A percentile compares a stretch with the other conserved stretches of the same genome.
These are phyloP conservation scores for Actenoides hombroni DNA, from an alignment of 2,113 vertebrate species.

Conservation along the genomic window DNA sequence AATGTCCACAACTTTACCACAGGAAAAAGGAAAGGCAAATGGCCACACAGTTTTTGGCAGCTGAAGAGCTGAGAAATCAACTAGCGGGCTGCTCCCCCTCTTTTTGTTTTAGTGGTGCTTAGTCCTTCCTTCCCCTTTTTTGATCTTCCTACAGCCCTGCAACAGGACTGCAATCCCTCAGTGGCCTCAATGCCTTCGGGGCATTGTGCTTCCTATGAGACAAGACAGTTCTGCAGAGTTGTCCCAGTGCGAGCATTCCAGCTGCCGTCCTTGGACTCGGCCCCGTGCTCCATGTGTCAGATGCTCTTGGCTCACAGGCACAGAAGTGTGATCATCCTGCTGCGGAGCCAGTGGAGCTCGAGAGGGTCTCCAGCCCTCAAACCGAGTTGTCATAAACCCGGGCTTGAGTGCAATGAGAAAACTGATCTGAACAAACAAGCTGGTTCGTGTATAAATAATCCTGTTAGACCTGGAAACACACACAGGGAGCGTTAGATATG, in stretches of 20 bases:
- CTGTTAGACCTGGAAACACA: background rate
- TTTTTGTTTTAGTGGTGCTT: background rate
- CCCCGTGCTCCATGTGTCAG: background rate
- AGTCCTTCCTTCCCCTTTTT: background rate
- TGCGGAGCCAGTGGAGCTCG: rapidly evolving
- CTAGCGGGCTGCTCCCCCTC: background rate
- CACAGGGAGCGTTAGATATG: background rate
- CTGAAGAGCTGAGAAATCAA: background rate
- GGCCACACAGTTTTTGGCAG: background rate
- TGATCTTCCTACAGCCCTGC: background rate
- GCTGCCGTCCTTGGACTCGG: background rate
- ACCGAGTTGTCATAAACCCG: background rate
- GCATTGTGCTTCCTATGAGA: background rate
- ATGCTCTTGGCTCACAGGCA: background rate
- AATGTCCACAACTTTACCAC: background rate
- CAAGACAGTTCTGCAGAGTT: background rate
- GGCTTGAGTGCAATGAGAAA: background rate
- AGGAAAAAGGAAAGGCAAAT: background rate
- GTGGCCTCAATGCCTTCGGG: background rate
- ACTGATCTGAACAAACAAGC: background rate
- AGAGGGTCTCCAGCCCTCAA: background rate
- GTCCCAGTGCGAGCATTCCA: background rate
- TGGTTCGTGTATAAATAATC: background rate
- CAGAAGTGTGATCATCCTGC: background rate
- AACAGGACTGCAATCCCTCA: background rate